phyloP scores from a whole-genome alignment of 2,888 invertebrate genomes.

The Trachelus stipa region DNA sequence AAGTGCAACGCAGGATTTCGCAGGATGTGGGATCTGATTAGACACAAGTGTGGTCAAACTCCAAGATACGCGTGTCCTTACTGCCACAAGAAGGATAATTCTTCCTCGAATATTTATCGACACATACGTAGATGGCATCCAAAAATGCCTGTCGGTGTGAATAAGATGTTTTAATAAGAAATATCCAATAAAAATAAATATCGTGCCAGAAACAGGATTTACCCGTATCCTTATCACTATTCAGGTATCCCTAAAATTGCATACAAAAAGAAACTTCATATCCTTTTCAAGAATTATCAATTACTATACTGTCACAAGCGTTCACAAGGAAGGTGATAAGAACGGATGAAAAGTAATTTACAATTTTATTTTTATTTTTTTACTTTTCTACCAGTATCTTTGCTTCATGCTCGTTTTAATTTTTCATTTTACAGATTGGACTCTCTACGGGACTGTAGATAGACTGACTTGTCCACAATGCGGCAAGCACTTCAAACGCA shows the following conservation, averaged over 20 bases:
- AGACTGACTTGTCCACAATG: conserved; percentile 45
- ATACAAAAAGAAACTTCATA: too few species aligned
- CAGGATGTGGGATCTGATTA: conserved; percentile 59
- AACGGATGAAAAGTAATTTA: too few species aligned
- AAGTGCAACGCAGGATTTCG: conserved; percentile 59
- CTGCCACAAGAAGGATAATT: conserved; percentile 64
- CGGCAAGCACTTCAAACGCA: conserved; percentile 55
- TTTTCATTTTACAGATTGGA: conserved; percentile 29
- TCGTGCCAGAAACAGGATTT: too few species aligned
- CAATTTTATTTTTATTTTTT: too few species aligned
- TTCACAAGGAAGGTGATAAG: too few species aligned
- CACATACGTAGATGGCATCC: conserved; percentile 64
- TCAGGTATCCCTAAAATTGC: too few species aligned
- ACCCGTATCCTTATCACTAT: too few species aligned
- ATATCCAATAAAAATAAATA: too few species aligned
- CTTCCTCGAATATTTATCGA: conserved; percentile 62
- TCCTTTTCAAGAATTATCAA: too few species aligned
- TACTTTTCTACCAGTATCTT: neutral
- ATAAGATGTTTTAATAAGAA: conserved; percentile 51
- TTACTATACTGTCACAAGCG: too few species aligned
- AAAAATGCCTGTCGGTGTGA: conserved; percentile 52
- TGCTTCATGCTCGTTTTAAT: conserved; percentile 17
- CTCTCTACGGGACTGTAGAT: neutral
- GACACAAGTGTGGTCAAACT: conserved; percentile 64
- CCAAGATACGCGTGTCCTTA: conserved; percentile 65